Percentiles rank a stretch among this genome's conserved stretches.
phyloP scores from a whole-genome alignment of 2,888 invertebrate species.

The Acanthococcus lagerstroemiae region DNA sequence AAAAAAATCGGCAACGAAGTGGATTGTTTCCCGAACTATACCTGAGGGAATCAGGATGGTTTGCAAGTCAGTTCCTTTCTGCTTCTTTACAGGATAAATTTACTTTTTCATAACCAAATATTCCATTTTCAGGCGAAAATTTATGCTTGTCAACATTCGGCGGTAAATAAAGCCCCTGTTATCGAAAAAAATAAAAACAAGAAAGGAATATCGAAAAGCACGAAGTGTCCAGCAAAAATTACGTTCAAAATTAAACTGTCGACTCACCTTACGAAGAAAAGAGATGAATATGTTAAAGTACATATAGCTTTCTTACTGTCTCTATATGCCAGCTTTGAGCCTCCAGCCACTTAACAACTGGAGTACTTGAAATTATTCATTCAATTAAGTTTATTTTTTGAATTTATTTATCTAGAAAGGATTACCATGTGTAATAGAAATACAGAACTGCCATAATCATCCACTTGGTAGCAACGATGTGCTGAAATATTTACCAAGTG shows the following conservation, averaged over 20 bases:
- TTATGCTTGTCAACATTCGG: no score
- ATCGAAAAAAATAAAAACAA: no score
- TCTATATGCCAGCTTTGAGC: no score
- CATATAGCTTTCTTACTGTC: not conserved
- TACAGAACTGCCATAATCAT: not conserved
- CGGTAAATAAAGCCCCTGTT: no score
- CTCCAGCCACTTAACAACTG: not conserved
- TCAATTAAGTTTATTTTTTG: not conserved
- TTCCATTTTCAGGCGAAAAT: no score
- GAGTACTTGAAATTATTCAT: not conserved
- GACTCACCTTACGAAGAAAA: not conserved
- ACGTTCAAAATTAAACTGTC: not conserved
- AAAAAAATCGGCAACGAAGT: no score
- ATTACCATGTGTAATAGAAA: not conserved
- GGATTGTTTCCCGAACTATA: no score
- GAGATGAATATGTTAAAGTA: not conserved
- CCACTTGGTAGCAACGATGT: not conserved
- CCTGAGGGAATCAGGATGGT: no score
- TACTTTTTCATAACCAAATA: no score
- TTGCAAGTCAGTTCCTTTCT: no score
- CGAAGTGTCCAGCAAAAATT: not conserved
- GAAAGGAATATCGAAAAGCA: no score
- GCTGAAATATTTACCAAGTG: not conserved
- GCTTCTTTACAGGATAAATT: no score
- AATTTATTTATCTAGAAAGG: not conserved